Percentiles rank a stretch among this genome's conserved stretches.
phyloP scores from a whole-genome alignment of 2,113 vertebrate species.

The Cygnus atratus region DNA sequence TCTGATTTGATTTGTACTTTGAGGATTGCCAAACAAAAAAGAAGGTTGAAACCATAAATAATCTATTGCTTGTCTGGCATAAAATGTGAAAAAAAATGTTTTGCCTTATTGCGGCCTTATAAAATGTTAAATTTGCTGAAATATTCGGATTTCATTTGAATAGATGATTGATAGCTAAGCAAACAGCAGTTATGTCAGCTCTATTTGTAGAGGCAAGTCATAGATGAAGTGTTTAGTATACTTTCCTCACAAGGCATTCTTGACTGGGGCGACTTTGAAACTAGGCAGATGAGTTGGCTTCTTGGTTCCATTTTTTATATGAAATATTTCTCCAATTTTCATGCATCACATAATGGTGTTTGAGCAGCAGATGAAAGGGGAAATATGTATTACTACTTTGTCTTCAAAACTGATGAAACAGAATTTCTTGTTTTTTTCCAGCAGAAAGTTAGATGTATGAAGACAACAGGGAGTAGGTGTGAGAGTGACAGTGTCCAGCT shows the following conservation, averaged over 20 bases:
- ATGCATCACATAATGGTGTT: neutral
- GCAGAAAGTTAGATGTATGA: neutral
- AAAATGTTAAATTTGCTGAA: neutral
- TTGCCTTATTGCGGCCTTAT: neutral
- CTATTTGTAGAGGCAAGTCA: neutral
- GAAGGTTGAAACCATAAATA: neutral
- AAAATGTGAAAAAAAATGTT: neutral
- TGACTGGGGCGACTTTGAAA: neutral
- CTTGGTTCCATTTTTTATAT: neutral
- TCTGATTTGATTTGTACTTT: neutral
- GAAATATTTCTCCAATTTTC: neutral
- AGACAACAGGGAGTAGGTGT: neutral
- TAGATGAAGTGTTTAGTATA: neutral
- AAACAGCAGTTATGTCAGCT: neutral
- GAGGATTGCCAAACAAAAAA: neutral
- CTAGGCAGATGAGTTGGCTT: neutral
- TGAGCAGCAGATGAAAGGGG: neutral
- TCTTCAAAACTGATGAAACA: neutral
- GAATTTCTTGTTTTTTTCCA: neutral
- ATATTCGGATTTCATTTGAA: neutral
- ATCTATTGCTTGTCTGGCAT: neutral
- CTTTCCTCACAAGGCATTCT: neutral
- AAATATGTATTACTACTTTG: neutral
- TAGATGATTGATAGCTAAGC: neutral
- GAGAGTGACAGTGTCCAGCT: neutral